Evolutionary conservation across 1,140 invertebrate genomes (phyloP), one percentile per base, ranked within the genome.

Genomic region (Drosophila burlai): DNA sequence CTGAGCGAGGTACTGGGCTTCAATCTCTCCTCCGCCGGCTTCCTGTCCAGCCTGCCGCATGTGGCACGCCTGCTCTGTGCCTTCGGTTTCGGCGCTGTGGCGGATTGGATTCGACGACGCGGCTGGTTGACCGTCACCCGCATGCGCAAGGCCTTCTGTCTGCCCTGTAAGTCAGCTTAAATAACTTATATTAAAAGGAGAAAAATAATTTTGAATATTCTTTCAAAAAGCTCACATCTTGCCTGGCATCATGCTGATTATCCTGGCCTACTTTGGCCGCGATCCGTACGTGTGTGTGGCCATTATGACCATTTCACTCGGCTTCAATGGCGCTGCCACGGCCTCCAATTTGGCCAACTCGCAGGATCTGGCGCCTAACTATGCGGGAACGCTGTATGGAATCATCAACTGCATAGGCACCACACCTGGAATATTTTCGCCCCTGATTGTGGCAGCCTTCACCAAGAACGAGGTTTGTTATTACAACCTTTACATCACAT

Each of bases 311-410:
- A 81, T 96, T 45, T 97, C 97, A 1, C 94, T 98, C 77, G 96
- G 96, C 2, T 95, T 97, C 21, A 97, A 97, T 72, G 97, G 97
- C 0, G 97, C 97, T 45, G 96, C 96, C 0, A 97, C 97, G 24
- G 94, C 97, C 57, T 97, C 97, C 1, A 98, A 95, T 93, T 94
- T 97, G 83, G 96, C 96, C 81, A 98, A 98, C 91, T 96, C 97
- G 71, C 95, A 98, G 73, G 92, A 93, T 73, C 57, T 93, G 58
- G 92, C 92, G 0, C 96, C 96, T 3, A 97, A 97, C 92, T 97
- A 95, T 93, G 97, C 97, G 21, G 96, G 96, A 42, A 95, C 96
- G 2, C 87, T 97, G 10, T 96, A 96, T 67, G 96, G 96, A 21
- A 95, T 96, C 43, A 96, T 96, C 62, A 97, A 96, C 73, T 96